These are phyloP conservation scores for Dimorphilus gyrociliatus DNA, from an alignment of 2,888 invertebrate genomes.

Conservation along the genomic window DNA sequence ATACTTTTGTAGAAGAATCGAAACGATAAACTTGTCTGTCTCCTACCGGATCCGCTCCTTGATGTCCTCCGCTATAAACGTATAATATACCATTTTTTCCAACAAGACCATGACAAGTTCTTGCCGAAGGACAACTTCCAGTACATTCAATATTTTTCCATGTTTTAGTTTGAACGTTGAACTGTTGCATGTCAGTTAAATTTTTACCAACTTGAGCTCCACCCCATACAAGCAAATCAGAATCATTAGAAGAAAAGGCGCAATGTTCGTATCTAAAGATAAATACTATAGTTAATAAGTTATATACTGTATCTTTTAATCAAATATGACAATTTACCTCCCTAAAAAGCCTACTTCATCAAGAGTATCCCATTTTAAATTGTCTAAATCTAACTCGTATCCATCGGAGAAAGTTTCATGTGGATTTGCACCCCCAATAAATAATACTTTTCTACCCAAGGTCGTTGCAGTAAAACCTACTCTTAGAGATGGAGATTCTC, in stretches of 20 bases:
- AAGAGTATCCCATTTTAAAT: conserved; percentile 27
- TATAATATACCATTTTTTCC: conserved; percentile 23
- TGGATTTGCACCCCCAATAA: conserved; percentile 38
- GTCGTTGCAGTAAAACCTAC: conserved; percentile 29
- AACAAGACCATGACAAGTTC: conserved; percentile 27
- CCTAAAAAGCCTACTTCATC: conserved; percentile 15
- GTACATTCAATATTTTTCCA: conserved; percentile 18
- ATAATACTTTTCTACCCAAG: conserved; percentile 20
- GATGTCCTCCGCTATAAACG: conserved; percentile 34
- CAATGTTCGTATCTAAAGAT: conserved; percentile 34
- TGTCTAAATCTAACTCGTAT: conserved; percentile 26
- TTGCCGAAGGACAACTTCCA: conserved; percentile 22
- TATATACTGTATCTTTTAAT: too few relatives aligned
- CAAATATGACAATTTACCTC: not conserved
- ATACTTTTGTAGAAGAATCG: conserved; percentile 17
- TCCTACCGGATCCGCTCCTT: conserved; percentile 27
- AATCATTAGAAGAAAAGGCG: conserved; percentile 18
- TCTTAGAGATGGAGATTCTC: conserved; percentile 29
- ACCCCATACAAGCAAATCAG: conserved; percentile 26
- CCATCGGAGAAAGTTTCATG: conserved; percentile 31
- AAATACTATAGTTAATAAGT: conserved; percentile 14
- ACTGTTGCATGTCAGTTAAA: conserved; percentile 28
- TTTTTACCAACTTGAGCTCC: conserved; percentile 32
- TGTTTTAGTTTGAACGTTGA: conserved; percentile 17
- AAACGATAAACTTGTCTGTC: conserved; percentile 30